Evolutionary conservation across 92 coral and sea anemone species (phyloP).

Genomic region (Palythoa heliodiscus): DNA sequence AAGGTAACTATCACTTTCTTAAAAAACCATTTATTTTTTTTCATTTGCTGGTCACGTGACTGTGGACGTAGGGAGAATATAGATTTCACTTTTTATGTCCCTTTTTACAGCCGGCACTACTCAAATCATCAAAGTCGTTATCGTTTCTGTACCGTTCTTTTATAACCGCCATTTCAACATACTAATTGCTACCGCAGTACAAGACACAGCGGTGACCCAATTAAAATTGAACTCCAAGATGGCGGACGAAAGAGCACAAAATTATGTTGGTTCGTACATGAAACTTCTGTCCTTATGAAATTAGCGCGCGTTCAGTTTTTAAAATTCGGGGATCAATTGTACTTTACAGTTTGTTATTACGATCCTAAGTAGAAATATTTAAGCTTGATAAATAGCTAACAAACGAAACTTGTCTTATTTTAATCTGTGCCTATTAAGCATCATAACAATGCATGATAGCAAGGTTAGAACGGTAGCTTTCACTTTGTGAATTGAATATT

Average conservation of each 20-base stretch:
- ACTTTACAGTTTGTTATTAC: not conserved
- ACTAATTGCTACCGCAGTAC: conserved; percentile 11
- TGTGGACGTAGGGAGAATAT: too few relatives aligned
- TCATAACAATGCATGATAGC: too few relatives aligned
- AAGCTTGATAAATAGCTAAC: not conserved
- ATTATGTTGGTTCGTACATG: not conserved
- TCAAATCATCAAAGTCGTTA: not conserved
- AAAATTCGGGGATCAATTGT: not conserved
- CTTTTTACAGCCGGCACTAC: too few relatives aligned
- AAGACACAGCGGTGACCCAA: not conserved
- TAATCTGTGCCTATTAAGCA: too few relatives aligned
- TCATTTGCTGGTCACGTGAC: too few relatives aligned
- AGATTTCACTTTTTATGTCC: too few relatives aligned
- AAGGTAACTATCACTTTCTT: too few relatives aligned
- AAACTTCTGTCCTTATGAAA: not conserved
- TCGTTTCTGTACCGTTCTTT: not conserved
- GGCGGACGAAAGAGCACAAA: conserved; percentile 27
- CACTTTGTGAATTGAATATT: too few relatives aligned
- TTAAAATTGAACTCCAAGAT: conserved; percentile 10
- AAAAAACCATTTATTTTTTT: too few relatives aligned
- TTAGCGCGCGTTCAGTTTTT: not conserved
- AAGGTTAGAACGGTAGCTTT: too few relatives aligned
- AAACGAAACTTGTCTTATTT: too few relatives aligned
- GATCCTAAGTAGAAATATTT: not conserved
- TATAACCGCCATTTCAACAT: not conserved